Evolutionary conservation across 1,140 invertebrate genomes (phyloP), one percentile per base, ranked within the genome.

Genomic region (Ceratina japonica): DNA sequence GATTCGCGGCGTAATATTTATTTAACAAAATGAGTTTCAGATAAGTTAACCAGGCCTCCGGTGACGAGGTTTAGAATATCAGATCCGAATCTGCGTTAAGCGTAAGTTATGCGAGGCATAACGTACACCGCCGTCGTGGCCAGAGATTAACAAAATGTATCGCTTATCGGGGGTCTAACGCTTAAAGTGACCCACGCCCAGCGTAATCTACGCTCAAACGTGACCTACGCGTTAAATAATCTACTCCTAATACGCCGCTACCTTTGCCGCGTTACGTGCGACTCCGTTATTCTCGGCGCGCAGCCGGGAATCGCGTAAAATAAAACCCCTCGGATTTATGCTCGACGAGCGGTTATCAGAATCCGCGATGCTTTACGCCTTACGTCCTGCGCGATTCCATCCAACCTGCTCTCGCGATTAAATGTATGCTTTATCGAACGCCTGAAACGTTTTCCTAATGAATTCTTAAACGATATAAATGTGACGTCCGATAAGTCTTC

Each of bases 71-170:
- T 44, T 59, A n/a, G 16, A 56, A 24, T 56, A 70, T 59, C 56
- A 44, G 20, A 59, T 59, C 54, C 20, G 31, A 20, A 66, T 65
- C 54, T 22, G n/a, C 54, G n/a, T 71, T 58, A 16, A 18, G 27
- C 52, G 52, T 71, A 71, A 71, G 51, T 59, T 71, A 49, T 4
- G 31, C 20, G n/a, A 4, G 13, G 52, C 18, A 52, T 69, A 49
- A 69, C 49, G 24, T 69, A 49, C 49, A 37, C 22, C 22, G 22
- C 37, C 37, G 7, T 24, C 31, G 27, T 59, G 27, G 22, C 37
- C 2, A 27, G 20, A 59, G 69, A 71, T 71, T 71, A 71, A 27
- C n/a, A 18, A 59, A 71, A 71, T 52, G 51, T 69, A 69, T 69
- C 27, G 69, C 58, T 71, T 71, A 71, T 71, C 69, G 8, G 13